Percentiles rank a stretch among this genome's conserved stretches.
Conservation (phyloP, 2,113 vertebrate species). For the Puma concolor region DNA sequence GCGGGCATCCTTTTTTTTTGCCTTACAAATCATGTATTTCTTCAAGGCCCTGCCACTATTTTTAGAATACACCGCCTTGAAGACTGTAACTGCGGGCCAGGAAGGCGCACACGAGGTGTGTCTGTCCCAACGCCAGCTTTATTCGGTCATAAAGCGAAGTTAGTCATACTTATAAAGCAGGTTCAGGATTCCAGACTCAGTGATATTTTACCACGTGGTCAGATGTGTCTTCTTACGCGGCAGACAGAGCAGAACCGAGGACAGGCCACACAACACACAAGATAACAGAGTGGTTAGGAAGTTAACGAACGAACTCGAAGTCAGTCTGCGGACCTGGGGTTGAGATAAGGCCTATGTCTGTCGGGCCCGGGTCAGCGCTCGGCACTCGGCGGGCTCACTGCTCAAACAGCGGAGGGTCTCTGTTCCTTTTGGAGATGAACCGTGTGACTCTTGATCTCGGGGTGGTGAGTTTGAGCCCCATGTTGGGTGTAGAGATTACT, state of each 20-base stretch:
- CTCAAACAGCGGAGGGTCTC: background rate
- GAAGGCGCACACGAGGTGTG: background rate
- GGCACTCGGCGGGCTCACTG: accelerated
- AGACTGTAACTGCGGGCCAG: too few relatives aligned
- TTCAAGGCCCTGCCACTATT: background rate
- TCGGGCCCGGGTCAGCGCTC: accelerated
- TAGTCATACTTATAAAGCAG: background rate
- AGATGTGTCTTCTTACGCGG: background rate
- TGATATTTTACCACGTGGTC: background rate
- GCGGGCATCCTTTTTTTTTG: too few relatives aligned
- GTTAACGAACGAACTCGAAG: accelerated
- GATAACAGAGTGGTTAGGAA: background rate
- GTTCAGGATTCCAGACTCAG: background rate
- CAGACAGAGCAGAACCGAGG: background rate
- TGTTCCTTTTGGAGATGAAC: background rate
- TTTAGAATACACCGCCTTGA: background rate
- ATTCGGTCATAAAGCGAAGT: background rate
- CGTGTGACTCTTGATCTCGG: background rate
- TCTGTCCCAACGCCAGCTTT: background rate
- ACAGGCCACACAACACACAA: background rate
- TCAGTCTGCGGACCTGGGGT: background rate
- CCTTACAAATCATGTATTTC: background rate
- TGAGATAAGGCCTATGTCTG: background rate
- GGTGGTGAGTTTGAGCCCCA: background rate
- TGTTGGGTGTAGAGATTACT: background rate